Conservation (phyloP, 1,140 invertebrate genomes). For the Portunus trituberculatus region DNA sequence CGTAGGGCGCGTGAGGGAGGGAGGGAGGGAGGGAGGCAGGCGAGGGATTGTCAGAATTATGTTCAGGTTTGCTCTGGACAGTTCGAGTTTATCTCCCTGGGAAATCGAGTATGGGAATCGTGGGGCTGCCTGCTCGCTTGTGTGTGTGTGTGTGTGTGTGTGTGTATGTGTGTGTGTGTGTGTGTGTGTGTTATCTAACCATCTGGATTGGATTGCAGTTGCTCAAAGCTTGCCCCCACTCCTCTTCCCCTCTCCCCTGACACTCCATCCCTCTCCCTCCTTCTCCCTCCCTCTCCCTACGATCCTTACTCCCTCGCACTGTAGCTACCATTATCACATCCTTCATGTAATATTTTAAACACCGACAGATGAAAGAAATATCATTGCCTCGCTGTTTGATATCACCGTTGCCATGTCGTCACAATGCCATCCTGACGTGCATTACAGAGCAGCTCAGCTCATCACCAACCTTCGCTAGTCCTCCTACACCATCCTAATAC, state of each 20-base stretch:
- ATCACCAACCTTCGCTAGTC: no score
- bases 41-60: not conserved
- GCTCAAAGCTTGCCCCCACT: not conserved
- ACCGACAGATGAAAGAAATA: no score
- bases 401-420: no score
- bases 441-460: no score
- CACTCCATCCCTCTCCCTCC: not conserved
- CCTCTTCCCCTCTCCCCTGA: not conserved
- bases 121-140: not conserved
- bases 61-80: not conserved
- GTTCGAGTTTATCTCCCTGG: not conserved
- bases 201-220: not conserved
- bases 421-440: no score
- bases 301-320: not conserved
- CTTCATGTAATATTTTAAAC: no score
- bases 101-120: slow-evolving; percentile 4
- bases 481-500: no score
- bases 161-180: not conserved
- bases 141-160: not conserved
- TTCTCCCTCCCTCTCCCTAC: no score
- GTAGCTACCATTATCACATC: not conserved
- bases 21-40: not conserved
- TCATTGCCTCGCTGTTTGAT: no score
- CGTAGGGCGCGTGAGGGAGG: not conserved
- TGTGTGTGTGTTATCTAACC: slow-evolving; percentile 12